These are phyloP conservation scores for Phortica okadai DNA, from an alignment of 2,888 invertebrate genomes.

Conservation along the genomic window DNA sequence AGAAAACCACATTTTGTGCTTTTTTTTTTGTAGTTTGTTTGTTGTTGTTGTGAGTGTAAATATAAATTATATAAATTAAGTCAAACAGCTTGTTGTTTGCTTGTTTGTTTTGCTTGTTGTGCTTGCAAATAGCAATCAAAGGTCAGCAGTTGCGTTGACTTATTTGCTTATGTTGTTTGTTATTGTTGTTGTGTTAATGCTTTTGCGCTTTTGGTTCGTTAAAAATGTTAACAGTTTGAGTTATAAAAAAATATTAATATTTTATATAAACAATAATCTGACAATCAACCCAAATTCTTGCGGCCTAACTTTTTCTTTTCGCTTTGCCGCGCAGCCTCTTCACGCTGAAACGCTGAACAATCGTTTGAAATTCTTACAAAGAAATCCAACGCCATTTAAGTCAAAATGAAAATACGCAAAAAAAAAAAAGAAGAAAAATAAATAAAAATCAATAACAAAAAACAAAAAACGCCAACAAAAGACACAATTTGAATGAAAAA, in stretches of 20 bases:
- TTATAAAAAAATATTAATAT: no score
- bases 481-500: conserved; percentile 25
- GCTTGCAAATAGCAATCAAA: no score
- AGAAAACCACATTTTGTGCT: conserved; percentile 38
- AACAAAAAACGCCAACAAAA: conserved; percentile 19
- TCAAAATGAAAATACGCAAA: conserved; percentile 34
- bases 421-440: conserved; percentile 35
- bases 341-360: conserved; percentile 1
- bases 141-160: conserved; percentile 2
- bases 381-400: conserved; percentile 54
- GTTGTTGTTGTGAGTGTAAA: background rate
- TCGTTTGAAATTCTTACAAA: conserved; percentile 52
- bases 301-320: conserved; percentile 7
- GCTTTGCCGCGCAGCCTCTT: background rate
- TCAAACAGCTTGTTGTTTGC: background rate
- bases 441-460: conserved; percentile 47
- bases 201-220: background rate
- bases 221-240: background rate
- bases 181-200: no score
- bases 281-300: no score
- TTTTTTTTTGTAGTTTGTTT: background rate
- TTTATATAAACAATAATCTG: no score
- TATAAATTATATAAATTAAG: conserved; percentile 14
- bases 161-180: background rate
- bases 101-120: background rate